A percentile compares a stretch with the other conserved stretches of the same genome.
phyloP scores from a whole-genome alignment of 2,888 invertebrate species.

The Agonopterix subpropinquella region DNA sequence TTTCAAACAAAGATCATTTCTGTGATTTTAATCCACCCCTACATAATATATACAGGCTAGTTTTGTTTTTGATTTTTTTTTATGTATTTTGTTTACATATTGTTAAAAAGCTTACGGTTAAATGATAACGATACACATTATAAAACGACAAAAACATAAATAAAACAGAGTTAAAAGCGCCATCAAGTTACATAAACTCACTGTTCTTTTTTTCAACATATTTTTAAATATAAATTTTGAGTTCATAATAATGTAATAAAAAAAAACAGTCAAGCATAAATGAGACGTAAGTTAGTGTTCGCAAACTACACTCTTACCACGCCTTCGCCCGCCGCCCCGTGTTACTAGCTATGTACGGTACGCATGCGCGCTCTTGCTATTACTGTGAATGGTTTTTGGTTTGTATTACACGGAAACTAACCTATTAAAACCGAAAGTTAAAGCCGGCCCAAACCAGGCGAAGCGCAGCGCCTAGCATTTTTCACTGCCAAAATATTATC shows the following conservation, averaged over 20 bases:
- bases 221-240: no score
- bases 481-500: no score
- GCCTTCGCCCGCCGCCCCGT: constrained; percentile 43
- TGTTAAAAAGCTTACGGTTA: constrained; percentile 13
- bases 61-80: neutral
- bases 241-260: neutral
- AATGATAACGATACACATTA: constrained; percentile 12
- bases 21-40: no score
- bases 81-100: neutral
- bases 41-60: neutral
- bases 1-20: no score
- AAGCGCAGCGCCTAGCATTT: no score
- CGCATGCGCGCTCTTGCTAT: constrained; percentile 17
- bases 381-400: neutral
- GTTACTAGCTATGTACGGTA: constrained; percentile 34
- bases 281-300: constrained; percentile 63
- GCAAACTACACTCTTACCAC: constrained; percentile 54
- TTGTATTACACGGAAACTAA: no score
- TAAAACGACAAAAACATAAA: constrained; percentile 18
- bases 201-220: constrained; percentile 21
- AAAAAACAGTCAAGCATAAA: constrained; percentile 31
- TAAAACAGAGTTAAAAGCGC: constrained; percentile 37
- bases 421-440: no score
- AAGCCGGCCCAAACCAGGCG: no score
- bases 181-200: constrained; percentile 33